Evolutionary conservation across 2,113 vertebrate species (phyloP).

Genomic region (Lutjanus erythropterus): DNA sequence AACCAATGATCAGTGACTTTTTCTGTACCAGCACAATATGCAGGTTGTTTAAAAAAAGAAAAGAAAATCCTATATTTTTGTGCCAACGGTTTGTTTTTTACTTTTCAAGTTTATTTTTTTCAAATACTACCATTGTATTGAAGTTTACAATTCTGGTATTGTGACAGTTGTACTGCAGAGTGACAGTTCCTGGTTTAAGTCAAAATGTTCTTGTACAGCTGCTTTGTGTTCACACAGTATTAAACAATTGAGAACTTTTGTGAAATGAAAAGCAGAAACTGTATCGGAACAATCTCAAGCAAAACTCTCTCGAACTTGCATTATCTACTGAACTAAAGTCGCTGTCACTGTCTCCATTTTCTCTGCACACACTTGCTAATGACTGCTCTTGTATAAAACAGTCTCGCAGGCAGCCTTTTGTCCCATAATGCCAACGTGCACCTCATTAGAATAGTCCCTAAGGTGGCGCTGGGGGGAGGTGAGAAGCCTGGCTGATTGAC

Average conservation of each 20-base stretch:
- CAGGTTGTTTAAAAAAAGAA: no score
- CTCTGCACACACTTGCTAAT: background rate
- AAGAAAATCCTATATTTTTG: no score
- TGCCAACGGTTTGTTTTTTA: no score
- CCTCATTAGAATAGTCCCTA: slow-evolving; percentile 77
- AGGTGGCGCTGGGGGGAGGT: slow-evolving; percentile 48
- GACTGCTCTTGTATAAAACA: slow-evolving; percentile 26
- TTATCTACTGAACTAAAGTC: slow-evolving; percentile 1
- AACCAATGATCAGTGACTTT: no score
- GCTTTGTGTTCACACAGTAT: background rate
- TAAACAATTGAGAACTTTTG: background rate
- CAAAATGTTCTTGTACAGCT: background rate
- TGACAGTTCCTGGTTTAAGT: background rate
- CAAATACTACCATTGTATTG: no score
- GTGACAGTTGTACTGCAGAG: no score
- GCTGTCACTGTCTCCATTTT: slow-evolving; percentile 4
- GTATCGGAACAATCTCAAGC: no score
- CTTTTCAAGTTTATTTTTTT: no score
- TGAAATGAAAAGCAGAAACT: background rate
- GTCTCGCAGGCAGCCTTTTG: slow-evolving; percentile 53
- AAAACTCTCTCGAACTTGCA: background rate
- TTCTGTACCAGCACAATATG: no score
- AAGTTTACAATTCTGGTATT: no score
- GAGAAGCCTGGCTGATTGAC: slow-evolving; percentile 75
- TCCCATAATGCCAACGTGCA: slow-evolving; percentile 59